Percentiles rank a stretch among this genome's conserved stretches.
phyloP scores from a whole-genome alignment of 2,797 vertebrate species.

The Urosaurus nigricauda region DNA sequence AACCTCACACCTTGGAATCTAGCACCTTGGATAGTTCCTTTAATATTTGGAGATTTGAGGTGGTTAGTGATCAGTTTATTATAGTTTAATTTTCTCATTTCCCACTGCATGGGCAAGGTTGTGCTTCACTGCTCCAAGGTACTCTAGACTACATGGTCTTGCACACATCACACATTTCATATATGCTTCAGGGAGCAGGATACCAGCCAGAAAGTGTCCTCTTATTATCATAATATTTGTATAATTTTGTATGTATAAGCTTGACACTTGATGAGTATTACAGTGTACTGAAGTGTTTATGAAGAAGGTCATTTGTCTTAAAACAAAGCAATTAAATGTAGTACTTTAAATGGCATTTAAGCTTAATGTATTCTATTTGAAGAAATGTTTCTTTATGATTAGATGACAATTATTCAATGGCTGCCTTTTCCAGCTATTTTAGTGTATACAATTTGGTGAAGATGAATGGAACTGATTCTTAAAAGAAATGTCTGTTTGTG shows the following conservation, averaged over 20 bases:
- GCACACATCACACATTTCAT: conserved; percentile 15
- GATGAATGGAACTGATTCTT: conserved; percentile 24
- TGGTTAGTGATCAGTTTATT: no score
- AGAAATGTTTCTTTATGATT: conserved; percentile 23
- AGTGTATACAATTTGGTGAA: conserved; percentile 31
- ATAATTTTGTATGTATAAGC: conserved; percentile 24
- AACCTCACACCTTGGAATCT: no score
- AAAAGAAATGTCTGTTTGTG: conserved; percentile 2
- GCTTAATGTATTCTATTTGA: conserved; percentile 4
- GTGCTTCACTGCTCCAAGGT: background rate
- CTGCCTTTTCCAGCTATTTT: conserved; percentile 32
- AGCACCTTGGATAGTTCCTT: no score
- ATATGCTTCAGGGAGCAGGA: conserved; percentile 25
- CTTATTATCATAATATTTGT: background rate
- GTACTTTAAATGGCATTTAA: conserved; percentile 29
- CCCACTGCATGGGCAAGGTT: background rate
- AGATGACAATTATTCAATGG: conserved; percentile 42
- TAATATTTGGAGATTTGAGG: no score
- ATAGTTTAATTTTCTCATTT: no score
- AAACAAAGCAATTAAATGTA: conserved; percentile 32
- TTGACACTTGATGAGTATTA: conserved; percentile 26
- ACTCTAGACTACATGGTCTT: conserved; percentile 2
- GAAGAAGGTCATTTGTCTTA: conserved; percentile 37
- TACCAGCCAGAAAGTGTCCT: conserved; percentile 11
- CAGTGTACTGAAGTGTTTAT: background rate